Evolutionary conservation across 2,888 invertebrate species (phyloP), one percentile per base, ranked within the genome.

Genomic region (Tipula lateralis): DNA sequence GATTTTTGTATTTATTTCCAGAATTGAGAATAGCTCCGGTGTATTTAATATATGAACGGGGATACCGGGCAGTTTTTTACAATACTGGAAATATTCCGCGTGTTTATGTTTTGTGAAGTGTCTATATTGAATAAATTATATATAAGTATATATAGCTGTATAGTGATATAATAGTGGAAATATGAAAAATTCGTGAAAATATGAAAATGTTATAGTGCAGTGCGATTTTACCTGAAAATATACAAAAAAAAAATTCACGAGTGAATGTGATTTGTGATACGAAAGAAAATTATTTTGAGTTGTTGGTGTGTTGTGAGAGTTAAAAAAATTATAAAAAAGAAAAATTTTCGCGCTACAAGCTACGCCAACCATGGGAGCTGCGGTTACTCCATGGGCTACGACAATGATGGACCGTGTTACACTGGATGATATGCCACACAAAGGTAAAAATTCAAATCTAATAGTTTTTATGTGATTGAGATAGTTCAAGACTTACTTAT

Each of bases 371-470:
- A 93, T 95, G 88, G 93, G 95, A 88, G 92, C 93, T 88, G 94
- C 95, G 88, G 95, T 95, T 91, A 94, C 94, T 90, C 95, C 95
- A 88, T 96, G 96, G 96, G 94, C 95, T 87, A 95, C 95, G 90
- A 93, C 94, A 90, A 93, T 95, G 88, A 93, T 95, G 88, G 95
- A 96, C 92, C 92, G 95, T 88, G 87, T 90, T 85, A 87, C 88
- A 30, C 93, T 95, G 92, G 96, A 96, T 90, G 95, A 96, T 89
- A 93, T 96, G 92, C 94, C 95, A 87, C 95, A 96, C 92, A 96
- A 96, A 94, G 96, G 96, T 96, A 93, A 93, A 92, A 16, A 50
- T 50, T 6, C 44, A 50, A 50, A 9, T 50, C 16, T 50, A 16
- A 16, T 19, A 16, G 4, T 50, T 16, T 50, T 50, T 1, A 50